A percentile compares a stretch with the other conserved stretches of the same genome.
These are phyloP conservation scores for Aphaenogaster floridana DNA, from an alignment of 1,140 invertebrate species.

Conservation along the genomic window DNA sequence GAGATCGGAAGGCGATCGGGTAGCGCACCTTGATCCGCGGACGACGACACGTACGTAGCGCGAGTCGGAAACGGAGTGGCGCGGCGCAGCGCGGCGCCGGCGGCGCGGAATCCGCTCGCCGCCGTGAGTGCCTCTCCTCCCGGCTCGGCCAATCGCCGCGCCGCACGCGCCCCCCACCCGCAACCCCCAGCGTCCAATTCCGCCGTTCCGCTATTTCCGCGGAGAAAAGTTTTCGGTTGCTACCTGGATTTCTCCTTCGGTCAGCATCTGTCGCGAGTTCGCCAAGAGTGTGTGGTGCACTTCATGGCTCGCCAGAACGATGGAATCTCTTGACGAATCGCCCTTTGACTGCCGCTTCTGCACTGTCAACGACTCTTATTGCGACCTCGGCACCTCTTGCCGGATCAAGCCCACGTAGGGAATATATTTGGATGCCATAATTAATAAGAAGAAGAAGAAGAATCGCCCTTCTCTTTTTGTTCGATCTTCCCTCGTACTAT, in stretches of 20 bases:
- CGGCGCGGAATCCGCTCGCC: slow-evolving; percentile 70
- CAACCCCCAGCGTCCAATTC: slow-evolving; percentile 45
- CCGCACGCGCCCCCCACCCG: slow-evolving; percentile 38
- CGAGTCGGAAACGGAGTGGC: slow-evolving; percentile 79
- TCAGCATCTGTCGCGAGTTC: neutral
- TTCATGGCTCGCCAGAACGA: neutral
- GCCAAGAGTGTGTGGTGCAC: neutral
- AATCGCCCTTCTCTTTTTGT: neutral
- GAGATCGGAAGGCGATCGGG: slow-evolving; percentile 19
- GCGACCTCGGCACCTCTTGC: too few relatives aligned
- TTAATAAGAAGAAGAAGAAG: too few relatives aligned
- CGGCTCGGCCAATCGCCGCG: slow-evolving; percentile 67
- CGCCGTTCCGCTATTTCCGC: slow-evolving; percentile 70
- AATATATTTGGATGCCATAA: too few relatives aligned
- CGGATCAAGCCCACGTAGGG: too few relatives aligned
- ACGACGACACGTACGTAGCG: slow-evolving; percentile 64
- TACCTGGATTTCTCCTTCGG: slow-evolving; percentile 57
- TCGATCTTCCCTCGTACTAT: too few relatives aligned
- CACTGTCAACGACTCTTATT: too few relatives aligned
- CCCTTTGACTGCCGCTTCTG: too few relatives aligned
- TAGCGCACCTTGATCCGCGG: slow-evolving; percentile 15
- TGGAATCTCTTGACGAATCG: neutral
- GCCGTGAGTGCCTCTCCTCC: slow-evolving; percentile 69
- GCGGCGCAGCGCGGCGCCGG: slow-evolving; percentile 61
- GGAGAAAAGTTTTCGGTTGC: slow-evolving; percentile 66